Base-by-base conservation (phyloP, 2,888 invertebrate species). In the Idaea straminata region DNA sequence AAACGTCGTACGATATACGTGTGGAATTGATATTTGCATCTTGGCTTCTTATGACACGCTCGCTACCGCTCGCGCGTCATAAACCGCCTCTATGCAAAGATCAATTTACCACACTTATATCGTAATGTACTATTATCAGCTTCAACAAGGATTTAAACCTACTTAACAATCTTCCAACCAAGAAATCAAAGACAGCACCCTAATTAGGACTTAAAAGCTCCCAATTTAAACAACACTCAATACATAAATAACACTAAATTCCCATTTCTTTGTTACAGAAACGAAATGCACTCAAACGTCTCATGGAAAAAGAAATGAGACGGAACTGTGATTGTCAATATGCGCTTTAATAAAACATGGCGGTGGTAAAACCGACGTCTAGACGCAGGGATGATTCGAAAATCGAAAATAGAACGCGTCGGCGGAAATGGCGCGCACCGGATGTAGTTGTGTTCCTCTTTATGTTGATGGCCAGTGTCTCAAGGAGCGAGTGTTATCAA, bases 371-470 rank as follows among this genome's bases (percentile, higher is more conserved):
- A 78, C 72, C 84, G 79, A 73, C 85, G 85, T 77, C 71, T 69
- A 77, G 47, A 47, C 83, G 84, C 84, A 79, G 81, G 84, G 84
- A 80, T 82, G 83, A 82, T 81, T 83, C 83, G 73, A 78, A 80
- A 74, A 81, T 83, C 82, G 76, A 84, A 86, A 83, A 83, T 89
- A 88, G 86, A 88, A 83, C 83, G 78, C 70, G 76, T 75, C 80
- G 79, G 77, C 82, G 87, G 86, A 85, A 80, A 83, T 83, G 81
- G 82, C 75, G 72, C 69, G 76, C 74, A 70, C 80, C 85, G 88
- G 85, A 88, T 80, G 86, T 82, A 74, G 77, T 84, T 77, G 79
- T 79, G 83, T 81, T 88, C 77, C 81, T 91, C 77, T 79, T 83
- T 71, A 76, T 79, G 69, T 74, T 89, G 77, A 74, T 86, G 73